Conservation (phyloP, 1,140 invertebrate genomes). For the Calycopis cecrops region DNA sequence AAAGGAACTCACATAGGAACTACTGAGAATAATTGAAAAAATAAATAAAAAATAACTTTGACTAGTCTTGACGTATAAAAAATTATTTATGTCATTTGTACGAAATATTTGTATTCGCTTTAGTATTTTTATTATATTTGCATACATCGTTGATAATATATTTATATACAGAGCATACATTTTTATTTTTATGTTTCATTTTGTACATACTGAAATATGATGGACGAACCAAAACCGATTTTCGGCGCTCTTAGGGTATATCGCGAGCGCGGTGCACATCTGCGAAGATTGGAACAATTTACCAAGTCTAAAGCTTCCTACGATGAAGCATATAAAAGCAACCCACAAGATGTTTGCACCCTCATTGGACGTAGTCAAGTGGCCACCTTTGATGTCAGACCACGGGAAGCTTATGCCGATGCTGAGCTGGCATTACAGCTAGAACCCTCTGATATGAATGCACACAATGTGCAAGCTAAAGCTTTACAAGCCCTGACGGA, state of each 20-base stretch:
- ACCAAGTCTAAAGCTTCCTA: conserved; percentile 66
- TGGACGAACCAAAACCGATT: too few relatives aligned
- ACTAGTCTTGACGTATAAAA: too few relatives aligned
- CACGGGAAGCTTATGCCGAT: conserved; percentile 69
- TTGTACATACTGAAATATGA: too few relatives aligned
- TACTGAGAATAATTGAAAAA: too few relatives aligned
- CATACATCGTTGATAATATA: too few relatives aligned
- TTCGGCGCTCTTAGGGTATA: conserved; percentile 71
- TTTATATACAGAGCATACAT: too few relatives aligned
- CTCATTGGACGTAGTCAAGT: conserved; percentile 69
- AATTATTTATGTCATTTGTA: too few relatives aligned
- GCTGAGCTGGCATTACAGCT: conserved; percentile 69
- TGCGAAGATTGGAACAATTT: conserved; percentile 69
- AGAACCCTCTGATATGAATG: conserved; percentile 64
- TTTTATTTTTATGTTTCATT: too few relatives aligned
- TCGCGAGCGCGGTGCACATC: conserved; percentile 70
- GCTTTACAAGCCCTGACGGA: conserved; percentile 75
- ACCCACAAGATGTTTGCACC: conserved; percentile 67
- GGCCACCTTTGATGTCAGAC: conserved; percentile 68
- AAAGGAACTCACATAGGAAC: too few relatives aligned
- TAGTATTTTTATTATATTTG: too few relatives aligned
- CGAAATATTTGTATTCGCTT: too few relatives aligned
- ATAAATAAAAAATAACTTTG: too few relatives aligned
- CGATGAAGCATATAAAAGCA: conserved; percentile 66
- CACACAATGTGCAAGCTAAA: conserved; percentile 69